A percentile compares a stretch with the other conserved stretches of the same genome.
These are phyloP conservation scores for Nycticorax nycticorax DNA, from an alignment of 2,113 vertebrate species.

Conservation along the genomic window DNA sequence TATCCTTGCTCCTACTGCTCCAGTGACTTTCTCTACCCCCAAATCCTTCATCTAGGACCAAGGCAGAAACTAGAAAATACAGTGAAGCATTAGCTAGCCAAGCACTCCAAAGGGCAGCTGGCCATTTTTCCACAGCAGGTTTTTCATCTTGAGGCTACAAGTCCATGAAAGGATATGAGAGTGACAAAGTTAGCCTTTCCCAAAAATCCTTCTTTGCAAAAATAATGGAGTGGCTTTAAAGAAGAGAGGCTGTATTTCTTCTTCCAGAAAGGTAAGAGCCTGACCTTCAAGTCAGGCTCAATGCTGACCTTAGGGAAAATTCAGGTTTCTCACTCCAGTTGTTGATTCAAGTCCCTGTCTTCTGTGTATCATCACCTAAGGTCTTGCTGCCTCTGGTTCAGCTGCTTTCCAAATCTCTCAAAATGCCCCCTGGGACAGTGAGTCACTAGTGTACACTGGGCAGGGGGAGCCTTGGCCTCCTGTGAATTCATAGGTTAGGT, in stretches of 20 bases:
- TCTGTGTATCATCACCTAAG: not conserved
- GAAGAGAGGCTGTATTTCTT: not conserved
- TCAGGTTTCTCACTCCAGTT: not conserved
- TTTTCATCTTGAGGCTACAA: not conserved
- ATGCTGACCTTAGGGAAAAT: not conserved
- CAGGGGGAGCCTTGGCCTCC: not conserved
- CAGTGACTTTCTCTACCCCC: not conserved
- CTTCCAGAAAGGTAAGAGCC: not conserved
- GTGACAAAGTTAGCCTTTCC: not conserved
- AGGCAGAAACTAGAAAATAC: not conserved
- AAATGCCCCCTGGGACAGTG: not conserved
- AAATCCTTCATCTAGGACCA: not conserved
- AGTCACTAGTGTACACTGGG: not conserved
- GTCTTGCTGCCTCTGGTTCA: not conserved
- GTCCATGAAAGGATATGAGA: not conserved
- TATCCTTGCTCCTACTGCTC: fast-evolving
- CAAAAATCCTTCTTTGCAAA: not conserved
- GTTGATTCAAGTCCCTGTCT: not conserved
- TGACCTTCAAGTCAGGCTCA: not conserved
- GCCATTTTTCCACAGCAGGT: not conserved
- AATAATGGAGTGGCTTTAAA: not conserved
- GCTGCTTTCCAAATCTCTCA: not conserved
- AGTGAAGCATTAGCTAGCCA: not conserved
- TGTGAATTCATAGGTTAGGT: not conserved
- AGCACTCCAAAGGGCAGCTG: not conserved